Base-by-base conservation (phyloP, 2,888 invertebrate genomes). In the Watsonalla cultraria region DNA sequence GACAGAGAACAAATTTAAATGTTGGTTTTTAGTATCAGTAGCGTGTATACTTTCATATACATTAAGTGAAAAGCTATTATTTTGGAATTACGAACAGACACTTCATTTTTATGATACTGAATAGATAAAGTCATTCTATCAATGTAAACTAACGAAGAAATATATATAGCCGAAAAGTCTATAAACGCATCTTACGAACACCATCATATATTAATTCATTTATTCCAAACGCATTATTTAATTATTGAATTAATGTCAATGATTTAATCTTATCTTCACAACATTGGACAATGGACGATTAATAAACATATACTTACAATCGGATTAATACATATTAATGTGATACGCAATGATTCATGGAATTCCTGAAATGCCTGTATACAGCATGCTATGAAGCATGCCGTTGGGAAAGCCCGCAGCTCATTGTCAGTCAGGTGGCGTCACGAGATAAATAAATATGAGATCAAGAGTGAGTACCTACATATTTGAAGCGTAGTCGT, bases 361-460 rank as follows among this genome's bases (percentile, higher is more conserved):
- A 55, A 45, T 48, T 54, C 59, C 45, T 54, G 59, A 59, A 65
- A 68, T 57, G 55, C 61, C 61, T 59, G 56, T 60, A 60, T 57
- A 60, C 59, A 60, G 24, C 24, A 24, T 24, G 24, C 24, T 42
- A 11, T 11, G 42, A 42, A 42, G 42, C 42, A 42, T 42, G 42
- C 42, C 54, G 62, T 42, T 73, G 82, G 87, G 86, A 80, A 86
- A 85, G 75, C 76, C 85, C 84, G 60, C 58, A 58, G 59, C 55
- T 57, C 70, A 84, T 87, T 88, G 74, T 63, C 74, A 87, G 86
- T 85, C 88, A 65, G 64, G 51, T 58, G 58, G 58, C 65, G 80
- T 78, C 59, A 62, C 69, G 54, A 24, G 53, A 37, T 37, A 37
- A 5, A 37, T 37, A 37, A 42, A 42, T 11, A 11, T 8, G 11